Evolutionary conservation across 2,888 invertebrate genomes (phyloP).

Genomic region (Lacanobia wlatinum): DNA sequence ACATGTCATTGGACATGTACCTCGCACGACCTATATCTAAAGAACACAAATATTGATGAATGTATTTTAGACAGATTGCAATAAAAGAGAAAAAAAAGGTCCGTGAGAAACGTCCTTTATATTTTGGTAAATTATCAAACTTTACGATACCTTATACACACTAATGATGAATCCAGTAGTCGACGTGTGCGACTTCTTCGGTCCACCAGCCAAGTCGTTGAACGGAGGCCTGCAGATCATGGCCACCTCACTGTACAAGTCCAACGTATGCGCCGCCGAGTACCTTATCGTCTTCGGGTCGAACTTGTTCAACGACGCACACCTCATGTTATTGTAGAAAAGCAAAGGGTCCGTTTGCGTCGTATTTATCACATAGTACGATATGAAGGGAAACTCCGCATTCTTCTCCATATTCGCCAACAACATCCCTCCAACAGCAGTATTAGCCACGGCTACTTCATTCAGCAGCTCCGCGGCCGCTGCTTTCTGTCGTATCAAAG

Average conservation of each 20-base stretch:
- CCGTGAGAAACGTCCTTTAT: neutral
- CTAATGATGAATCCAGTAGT: conserved; percentile 97
- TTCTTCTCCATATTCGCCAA: conserved; percentile 97
- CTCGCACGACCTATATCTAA: no score
- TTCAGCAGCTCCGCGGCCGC: conserved; percentile 94
- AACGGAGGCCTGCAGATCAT: conserved; percentile 97
- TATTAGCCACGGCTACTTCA: conserved; percentile 94
- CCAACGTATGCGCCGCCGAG: conserved; percentile 96
- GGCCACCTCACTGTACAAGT: conserved; percentile 97
- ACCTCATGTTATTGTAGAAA: conserved; percentile 96
- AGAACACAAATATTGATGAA: no score
- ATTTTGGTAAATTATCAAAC: neutral
- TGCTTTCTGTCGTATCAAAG: conserved; percentile 94
- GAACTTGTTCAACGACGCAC: conserved; percentile 96
- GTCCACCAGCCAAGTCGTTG: conserved; percentile 94
- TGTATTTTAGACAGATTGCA: no score
- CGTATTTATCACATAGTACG: conserved; percentile 97
- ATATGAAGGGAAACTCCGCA: conserved; percentile 97
- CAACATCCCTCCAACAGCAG: conserved; percentile 95
- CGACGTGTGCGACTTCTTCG: conserved; percentile 94
- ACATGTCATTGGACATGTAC: no score
- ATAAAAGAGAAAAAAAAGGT: no score
- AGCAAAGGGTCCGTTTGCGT: conserved; percentile 96
- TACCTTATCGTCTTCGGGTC: conserved; percentile 95
- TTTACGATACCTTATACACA: conserved; percentile 93